Base-by-base conservation (phyloP, 2,797 vertebrate genomes). In the Parauchenoglanis punctatus region DNA sequence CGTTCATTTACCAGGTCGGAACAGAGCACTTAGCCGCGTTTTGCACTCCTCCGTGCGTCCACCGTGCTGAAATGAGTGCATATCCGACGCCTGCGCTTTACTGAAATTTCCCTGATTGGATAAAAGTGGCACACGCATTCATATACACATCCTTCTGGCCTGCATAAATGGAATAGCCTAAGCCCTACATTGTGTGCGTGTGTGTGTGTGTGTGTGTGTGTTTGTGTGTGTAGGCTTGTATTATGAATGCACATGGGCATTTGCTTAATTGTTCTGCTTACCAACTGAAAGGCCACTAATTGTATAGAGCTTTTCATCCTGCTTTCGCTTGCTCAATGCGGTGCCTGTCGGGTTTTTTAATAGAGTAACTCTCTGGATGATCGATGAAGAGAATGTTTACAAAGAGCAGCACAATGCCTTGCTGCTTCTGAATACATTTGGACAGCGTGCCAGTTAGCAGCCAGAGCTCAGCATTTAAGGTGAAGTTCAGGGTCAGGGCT, bases 101-200 rank as follows among this genome's bases (percentile, higher is more conserved):
- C 92, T 93, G 93, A 93, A 90, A 88, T 91, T 90, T 91, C 88
- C 86, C 91, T 93, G 91, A 93, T 91, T 92, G 91, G 91, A 93
- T 91, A 86, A 92, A 88, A 86, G 91, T 93, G 91, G 86, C 91
- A 86, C 82, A 84, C 67, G 78, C 58, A 86, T 86, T 84, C 76
- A 67, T 88, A 86, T 83, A 70, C 81, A 46, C 84, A 58, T 67
- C 56, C 52, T 52, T 80, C 25, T 84, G 52, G 49, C 49, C 15
- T 80, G 81, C 28, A 84, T 83, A 81, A 86, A 86, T 86, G 76
- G 75, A 89, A 46, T 61, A 83, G 46, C 49, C 84, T 85, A 92
- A 92, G 88, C 89, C 87, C 78, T 89, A 58, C 88, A 44, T 40
- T 49, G 28, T 58, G 56, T 63, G 63, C 59, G 83, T 83, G 44